Evolutionary conservation across 2,113 vertebrate genomes (phyloP).

Genomic region (Gracilinanus agilis): DNA sequence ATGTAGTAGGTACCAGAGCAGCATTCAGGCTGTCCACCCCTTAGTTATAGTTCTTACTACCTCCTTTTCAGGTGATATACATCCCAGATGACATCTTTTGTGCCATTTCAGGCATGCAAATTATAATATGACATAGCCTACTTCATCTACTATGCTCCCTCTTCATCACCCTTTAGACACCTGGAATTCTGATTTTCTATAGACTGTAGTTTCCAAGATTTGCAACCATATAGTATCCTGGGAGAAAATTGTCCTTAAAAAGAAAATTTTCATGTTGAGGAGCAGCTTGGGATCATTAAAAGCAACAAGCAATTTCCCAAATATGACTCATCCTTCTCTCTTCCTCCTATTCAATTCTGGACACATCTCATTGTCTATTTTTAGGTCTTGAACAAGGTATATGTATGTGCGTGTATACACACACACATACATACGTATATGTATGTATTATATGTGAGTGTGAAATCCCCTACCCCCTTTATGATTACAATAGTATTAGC

Average conservation of each 20-base stretch:
- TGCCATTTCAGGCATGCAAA: neutral
- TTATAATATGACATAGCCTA: neutral
- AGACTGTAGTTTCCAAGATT: neutral
- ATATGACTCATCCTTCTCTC: neutral
- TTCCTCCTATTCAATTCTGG: neutral
- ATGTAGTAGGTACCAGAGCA: neutral
- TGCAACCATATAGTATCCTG: neutral
- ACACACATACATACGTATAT: no score
- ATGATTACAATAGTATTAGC: no score
- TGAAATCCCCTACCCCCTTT: neutral
- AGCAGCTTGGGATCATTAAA: neutral
- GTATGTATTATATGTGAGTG: no score
- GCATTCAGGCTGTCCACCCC: neutral
- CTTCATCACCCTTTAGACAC: neutral
- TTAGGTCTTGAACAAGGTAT: neutral
- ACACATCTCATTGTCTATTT: neutral
- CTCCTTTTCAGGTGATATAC: neutral
- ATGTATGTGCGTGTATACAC: no score
- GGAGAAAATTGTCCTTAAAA: neutral
- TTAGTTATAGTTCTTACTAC: neutral
- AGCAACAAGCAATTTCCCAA: neutral
- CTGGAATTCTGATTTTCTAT: neutral
- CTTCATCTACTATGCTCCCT: neutral
- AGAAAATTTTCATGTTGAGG: neutral
- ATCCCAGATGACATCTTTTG: neutral